Evolutionary conservation across 2,797 vertebrate genomes (phyloP), one percentile per base, ranked within the genome.

Genomic region (Oreortyx pictus): DNA sequence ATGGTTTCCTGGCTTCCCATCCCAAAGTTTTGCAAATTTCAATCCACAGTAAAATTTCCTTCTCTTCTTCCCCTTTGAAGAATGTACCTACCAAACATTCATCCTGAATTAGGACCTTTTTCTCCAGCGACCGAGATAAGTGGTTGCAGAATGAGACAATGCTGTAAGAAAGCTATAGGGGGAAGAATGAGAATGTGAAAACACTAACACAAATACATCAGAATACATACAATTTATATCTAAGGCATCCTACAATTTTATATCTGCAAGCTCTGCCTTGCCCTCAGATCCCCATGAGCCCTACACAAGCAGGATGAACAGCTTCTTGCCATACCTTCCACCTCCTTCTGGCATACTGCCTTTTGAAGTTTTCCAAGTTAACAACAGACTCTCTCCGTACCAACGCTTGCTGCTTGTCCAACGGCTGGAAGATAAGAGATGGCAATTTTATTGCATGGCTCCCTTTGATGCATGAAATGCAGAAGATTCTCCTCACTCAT

Each of bases 321-420:
- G 31, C 37, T 88, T 4, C 0, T 24, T 46, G 18, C 67, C 75
- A 82, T 97, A 99, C 99, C 98, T 99, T 99, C 99, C 99, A 99
- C 43, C 98, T 97, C 76, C 99, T 98, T 60, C 99, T 97, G 86
- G 98, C 98, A 1, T 99, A 99, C 52, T 99, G 98, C 94, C 98
- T 98, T 97, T 97, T 99, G 97, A 99, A 99, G 96, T 99, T 99
- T 95, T 99, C 98, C 96, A 99, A 94, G 97, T 99, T 99, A 94
- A 99, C 97, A 89, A 98, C 96, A 3, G 99, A 99, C 71, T 98
- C 97, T 94, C 99, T 97, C 93, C 99, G 98, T 92, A 99, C 99
- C 97, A 99, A 96, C 85, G 98, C 98, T 93, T 99, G 99, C 64
- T 97, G 97, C 61, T 97, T 97, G 96, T 99, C 98, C 93, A 95